Base-by-base conservation (phyloP, 2,797 vertebrate genomes). In the Onychomys torridus region DNA sequence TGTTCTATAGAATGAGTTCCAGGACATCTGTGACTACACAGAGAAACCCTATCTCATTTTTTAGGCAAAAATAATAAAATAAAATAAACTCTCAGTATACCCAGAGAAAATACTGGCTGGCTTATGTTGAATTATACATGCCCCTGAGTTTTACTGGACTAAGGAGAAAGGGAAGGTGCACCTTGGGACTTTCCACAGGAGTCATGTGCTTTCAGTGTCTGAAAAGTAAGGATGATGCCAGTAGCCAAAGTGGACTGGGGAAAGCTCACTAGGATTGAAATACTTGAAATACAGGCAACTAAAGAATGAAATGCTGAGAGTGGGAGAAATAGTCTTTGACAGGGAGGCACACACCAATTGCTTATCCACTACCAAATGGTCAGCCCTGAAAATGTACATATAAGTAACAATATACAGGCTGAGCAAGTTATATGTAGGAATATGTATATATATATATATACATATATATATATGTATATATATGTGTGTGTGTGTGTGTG, bases 111-210 rank as follows among this genome's bases (percentile, higher is more conserved):
- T 23, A 57, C 27, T 40, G 46, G 63, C 12, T 49, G 37, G 6
- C 2, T 61, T 5, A 52, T 34, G 23, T 37, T 59, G n/a, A 79
- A 21, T 46, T 46, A 52, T 49, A 63, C 3, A 1, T 59, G 6
- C 0, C 2, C 5, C 2, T 2, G 57, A 19, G 0, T 25, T 90
- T 37, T 32, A 37, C 21, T 8, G 19, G 13, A 34, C 46, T 34
- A 40, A 21, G 23, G 4, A 78, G 43, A 88, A 2, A 4, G 63
- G 19, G 32, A 71, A 43, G 77, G 73, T 83, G 34, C 1, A 49
- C 9, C 29, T 75, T 92, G 37, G 67, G 77, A 94, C 2, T 79
- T 96, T 92, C 34, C 21, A 59, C 5, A 82, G 46, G n/a, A 93
- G 52, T n/a, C 2, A 7, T 43, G 67, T 78, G 34, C 23, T 90